Percentiles rank a stretch among this genome's conserved stretches.
Conservation (phyloP, 2,888 invertebrate species). For the Rutpela maculata region DNA sequence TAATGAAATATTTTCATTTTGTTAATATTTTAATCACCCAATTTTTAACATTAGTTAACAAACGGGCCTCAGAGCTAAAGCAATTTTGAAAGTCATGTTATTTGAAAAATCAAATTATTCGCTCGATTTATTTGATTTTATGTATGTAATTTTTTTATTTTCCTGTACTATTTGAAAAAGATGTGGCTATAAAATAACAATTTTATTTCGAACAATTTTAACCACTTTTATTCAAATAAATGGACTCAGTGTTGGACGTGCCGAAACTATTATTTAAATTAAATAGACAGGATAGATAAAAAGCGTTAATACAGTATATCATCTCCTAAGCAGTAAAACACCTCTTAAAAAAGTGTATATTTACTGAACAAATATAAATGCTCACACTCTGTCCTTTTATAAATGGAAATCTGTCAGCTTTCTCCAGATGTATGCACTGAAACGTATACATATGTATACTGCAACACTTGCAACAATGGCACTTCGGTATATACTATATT, state of each 20-base stretch:
- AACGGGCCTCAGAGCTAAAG: too few relatives aligned
- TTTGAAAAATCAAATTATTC: too few relatives aligned
- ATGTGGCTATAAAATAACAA: too few relatives aligned
- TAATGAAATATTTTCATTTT: too few relatives aligned
- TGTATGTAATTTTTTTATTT: too few relatives aligned
- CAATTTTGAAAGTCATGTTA: too few relatives aligned
- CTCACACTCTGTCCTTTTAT: conserved; percentile 47
- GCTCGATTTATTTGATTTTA: too few relatives aligned
- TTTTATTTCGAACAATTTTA: too few relatives aligned
- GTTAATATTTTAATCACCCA: too few relatives aligned
- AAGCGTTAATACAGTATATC: not conserved
- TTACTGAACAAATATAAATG: conserved; percentile 1
- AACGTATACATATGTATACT: conserved; percentile 52
- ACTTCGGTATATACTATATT: conserved; percentile 48
- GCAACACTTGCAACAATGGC: conserved; percentile 55
- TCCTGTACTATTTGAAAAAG: too few relatives aligned
- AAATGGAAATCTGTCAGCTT: conserved; percentile 50
- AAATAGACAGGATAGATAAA: not conserved
- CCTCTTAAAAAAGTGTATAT: not conserved
- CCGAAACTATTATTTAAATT: not conserved
- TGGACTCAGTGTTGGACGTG: not conserved
- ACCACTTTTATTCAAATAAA: too few relatives aligned
- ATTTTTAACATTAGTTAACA: too few relatives aligned
- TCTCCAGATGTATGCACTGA: conserved; percentile 44
- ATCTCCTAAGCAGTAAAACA: not conserved